phyloP scores from a whole-genome alignment of 2,888 invertebrate species.

The Sarcophaga carnaria region DNA sequence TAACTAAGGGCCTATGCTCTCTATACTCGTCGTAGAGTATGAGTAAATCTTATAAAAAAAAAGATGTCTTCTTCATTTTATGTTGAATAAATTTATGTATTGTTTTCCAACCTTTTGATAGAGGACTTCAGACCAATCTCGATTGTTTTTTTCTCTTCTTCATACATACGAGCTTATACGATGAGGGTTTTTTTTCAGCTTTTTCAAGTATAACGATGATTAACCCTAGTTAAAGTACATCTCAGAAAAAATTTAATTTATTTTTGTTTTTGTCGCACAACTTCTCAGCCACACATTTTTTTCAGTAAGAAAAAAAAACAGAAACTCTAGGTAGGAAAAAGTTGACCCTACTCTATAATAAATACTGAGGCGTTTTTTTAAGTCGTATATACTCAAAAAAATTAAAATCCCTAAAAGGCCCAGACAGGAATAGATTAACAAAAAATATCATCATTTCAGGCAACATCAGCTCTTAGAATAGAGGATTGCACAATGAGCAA shows the following conservation, averaged over 20 bases:
- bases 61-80: constrained; percentile 53
- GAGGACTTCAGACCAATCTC: constrained; percentile 28
- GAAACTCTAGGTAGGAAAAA: constrained; percentile 19
- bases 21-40: too few species aligned
- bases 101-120: constrained; percentile 50
- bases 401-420: too few species aligned
- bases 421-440: too few species aligned
- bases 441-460: too few species aligned
- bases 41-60: constrained; percentile 27
- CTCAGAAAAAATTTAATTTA: background rate
- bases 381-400: too few species aligned
- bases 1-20: too few species aligned
- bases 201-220: constrained; percentile 39
- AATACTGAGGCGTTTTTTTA: too few species aligned
- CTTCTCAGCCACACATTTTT: background rate
- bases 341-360: background rate
- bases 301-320: constrained; percentile 19
- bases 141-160: background rate
- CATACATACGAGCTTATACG: background rate
- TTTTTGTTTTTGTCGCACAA: too few species aligned
- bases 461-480: too few species aligned
- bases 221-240: constrained; percentile 48
- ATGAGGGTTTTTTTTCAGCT: background rate
- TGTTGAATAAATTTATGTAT: constrained; percentile 61
- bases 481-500: too few species aligned